Conservation (phyloP, 2,888 invertebrate genomes). For the Oxyteleia sp. region DNA sequence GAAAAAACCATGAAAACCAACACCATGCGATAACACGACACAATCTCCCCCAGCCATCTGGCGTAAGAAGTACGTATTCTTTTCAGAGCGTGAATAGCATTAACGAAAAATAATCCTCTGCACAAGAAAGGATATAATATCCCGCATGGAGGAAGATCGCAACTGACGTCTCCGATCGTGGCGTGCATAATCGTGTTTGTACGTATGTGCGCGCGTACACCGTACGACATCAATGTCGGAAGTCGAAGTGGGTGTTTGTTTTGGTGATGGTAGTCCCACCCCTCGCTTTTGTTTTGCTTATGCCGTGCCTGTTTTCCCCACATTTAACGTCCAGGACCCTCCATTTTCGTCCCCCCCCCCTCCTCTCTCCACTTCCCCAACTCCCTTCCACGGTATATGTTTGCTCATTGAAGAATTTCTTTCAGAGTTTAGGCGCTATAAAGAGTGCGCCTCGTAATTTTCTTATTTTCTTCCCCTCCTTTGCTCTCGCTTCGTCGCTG, state of each 20-base stretch:
- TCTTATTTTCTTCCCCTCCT: slow-evolving; percentile 39
- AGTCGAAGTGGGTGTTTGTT: slow-evolving; percentile 60
- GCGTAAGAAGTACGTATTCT: slow-evolving; percentile 38
- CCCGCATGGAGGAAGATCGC: slow-evolving; percentile 42
- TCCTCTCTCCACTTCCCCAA: slow-evolving; percentile 10
- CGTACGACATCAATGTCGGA: slow-evolving; percentile 47
- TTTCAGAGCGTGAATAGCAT: slow-evolving; percentile 48
- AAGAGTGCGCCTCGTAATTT: slow-evolving; percentile 2
- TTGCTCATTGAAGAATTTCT: slow-evolving; percentile 66
- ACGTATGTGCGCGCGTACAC: slow-evolving; percentile 16
- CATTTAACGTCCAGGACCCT: too few species aligned
- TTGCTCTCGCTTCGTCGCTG: slow-evolving; percentile 43
- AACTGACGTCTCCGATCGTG: slow-evolving; percentile 33
- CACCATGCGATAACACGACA: slow-evolving; percentile 26
- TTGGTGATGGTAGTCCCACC: too few species aligned
- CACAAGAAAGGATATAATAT: slow-evolving; percentile 55
- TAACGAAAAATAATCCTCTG: slow-evolving; percentile 51
- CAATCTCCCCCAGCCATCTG: slow-evolving; percentile 52
- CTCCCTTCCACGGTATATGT: slow-evolving; percentile 32
- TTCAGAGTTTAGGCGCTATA: slow-evolving; percentile 43
- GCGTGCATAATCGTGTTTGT: slow-evolving; percentile 31
- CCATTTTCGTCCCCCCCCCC: background rate
- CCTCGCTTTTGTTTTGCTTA: too few species aligned
- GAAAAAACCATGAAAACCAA: slow-evolving; percentile 17
- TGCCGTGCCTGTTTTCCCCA: too few species aligned